Evolutionary conservation across 2,113 vertebrate species (phyloP).

Genomic region (Aramus guarauna): DNA sequence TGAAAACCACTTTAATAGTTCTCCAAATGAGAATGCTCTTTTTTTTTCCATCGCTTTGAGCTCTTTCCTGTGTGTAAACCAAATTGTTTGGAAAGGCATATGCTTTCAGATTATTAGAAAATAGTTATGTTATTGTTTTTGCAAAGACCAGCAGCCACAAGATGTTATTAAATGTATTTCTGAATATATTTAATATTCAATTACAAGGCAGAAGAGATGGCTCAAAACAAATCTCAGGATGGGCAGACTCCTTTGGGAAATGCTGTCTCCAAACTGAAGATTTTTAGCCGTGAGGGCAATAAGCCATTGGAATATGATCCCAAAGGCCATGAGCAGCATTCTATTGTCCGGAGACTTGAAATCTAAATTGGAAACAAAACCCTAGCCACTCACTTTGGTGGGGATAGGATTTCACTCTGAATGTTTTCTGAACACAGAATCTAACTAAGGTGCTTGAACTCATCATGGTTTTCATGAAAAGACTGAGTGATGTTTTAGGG

Average conservation of each 20-base stretch:
- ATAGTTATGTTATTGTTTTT: constrained; percentile 15
- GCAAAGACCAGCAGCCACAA: neutral
- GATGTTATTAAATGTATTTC: constrained; percentile 29
- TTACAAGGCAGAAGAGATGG: neutral
- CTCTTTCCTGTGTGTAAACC: neutral
- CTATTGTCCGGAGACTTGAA: neutral
- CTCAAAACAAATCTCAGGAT: neutral
- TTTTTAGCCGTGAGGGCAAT: neutral
- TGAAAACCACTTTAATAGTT: constrained; percentile 25
- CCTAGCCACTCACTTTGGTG: neutral
- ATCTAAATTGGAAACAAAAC: neutral
- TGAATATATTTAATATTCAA: constrained; percentile 14
- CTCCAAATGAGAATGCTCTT: neutral
- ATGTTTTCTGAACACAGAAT: neutral
- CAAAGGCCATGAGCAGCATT: neutral
- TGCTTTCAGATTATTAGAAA: constrained; percentile 32
- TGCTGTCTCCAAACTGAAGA: neutral
- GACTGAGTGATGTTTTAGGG: neutral
- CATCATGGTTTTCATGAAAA: neutral
- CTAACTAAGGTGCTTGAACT: neutral
- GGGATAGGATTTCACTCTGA: neutral
- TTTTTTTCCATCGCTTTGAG: neutral
- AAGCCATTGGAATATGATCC: neutral
- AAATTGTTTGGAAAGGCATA: constrained; percentile 27
- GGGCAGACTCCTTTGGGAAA: neutral